A percentile compares a stretch with the other conserved stretches of the same genome.
Conservation (phyloP, 2,888 invertebrate species). For the Lithosia quadra region DNA sequence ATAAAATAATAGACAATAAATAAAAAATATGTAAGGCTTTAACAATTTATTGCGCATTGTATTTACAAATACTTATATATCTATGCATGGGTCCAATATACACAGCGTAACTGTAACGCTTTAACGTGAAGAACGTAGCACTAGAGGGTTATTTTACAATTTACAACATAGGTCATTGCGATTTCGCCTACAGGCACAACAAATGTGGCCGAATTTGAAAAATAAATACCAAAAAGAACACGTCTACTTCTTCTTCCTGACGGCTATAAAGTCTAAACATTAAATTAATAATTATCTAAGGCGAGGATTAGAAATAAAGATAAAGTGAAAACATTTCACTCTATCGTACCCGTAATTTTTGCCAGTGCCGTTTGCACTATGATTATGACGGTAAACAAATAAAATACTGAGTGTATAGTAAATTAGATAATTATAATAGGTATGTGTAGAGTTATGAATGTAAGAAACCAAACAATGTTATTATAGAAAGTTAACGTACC, state of each 20-base stretch:
- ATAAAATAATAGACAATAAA: conserved; percentile 20
- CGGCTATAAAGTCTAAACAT: not conserved
- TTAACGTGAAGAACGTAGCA: conserved; percentile 33
- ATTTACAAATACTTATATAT: conserved; percentile 47
- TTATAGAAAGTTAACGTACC: conserved; percentile 17
- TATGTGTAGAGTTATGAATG: conserved; percentile 15
- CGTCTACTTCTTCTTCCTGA: not conserved
- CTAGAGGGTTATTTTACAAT: conserved; percentile 37
- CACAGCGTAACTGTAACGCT: conserved; percentile 41
- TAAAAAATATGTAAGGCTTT: conserved; percentile 39
- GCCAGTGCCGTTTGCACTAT: conserved; percentile 32
- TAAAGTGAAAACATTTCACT: conserved; percentile 17
- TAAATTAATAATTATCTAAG: conserved; percentile 7
- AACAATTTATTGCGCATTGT: conserved; percentile 50
- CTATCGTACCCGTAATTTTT: conserved; percentile 34
- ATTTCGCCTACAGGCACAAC: conserved; percentile 9
- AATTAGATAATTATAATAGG: conserved; percentile 1
- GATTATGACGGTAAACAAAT: conserved; percentile 39
- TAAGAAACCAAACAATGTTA: conserved; percentile 6
- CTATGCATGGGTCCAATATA: conserved; percentile 44
- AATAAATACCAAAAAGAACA: not conserved
- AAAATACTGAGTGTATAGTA: conserved; percentile 39
- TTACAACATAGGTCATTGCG: conserved; percentile 23
- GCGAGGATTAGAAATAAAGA: conserved; percentile 18
- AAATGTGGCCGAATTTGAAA: not conserved